These are phyloP conservation scores for Xenopus laevis DNA, from an alignment of 2,113 vertebrate species.

Conservation along the genomic window DNA sequence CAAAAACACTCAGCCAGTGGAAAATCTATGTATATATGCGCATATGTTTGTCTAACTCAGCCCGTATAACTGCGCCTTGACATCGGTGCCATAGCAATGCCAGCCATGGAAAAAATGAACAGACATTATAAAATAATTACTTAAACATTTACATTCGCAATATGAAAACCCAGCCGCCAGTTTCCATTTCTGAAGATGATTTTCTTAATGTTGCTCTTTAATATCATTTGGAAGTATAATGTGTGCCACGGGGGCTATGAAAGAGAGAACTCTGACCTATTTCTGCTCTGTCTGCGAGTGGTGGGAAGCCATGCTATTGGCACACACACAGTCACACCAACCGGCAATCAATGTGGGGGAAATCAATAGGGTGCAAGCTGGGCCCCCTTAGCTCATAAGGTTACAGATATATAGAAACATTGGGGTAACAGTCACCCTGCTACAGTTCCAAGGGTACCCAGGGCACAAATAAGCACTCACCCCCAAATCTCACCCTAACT, in stretches of 20 bases:
- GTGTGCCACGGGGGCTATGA: constrained; percentile 36
- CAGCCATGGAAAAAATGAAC: constrained; percentile 34
- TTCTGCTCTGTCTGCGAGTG: neutral
- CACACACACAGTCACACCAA: constrained; percentile 7
- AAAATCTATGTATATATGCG: neutral
- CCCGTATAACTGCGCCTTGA: neutral
- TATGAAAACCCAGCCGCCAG: constrained; percentile 39
- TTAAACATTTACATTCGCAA: constrained; percentile 40
- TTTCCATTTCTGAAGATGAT: constrained; percentile 44
- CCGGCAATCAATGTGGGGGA: constrained; percentile 22
- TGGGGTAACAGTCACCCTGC: too few relatives aligned
- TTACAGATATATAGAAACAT: too few relatives aligned
- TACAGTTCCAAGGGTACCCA: too few relatives aligned
- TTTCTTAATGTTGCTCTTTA: constrained; percentile 42
- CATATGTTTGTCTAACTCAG: constrained; percentile 1
- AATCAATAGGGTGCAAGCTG: constrained; percentile 19
- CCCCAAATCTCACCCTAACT: too few relatives aligned
- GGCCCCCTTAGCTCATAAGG: too few relatives aligned
- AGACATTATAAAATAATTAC: constrained; percentile 46
- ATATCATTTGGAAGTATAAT: constrained; percentile 45
- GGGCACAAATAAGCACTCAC: too few relatives aligned
- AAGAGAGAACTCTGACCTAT: constrained; percentile 36
- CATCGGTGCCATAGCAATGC: constrained; percentile 12
- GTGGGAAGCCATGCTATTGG: constrained; percentile 18
- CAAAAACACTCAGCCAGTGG: neutral